Evolutionary conservation across 2,888 invertebrate genomes (phyloP).

Genomic region (Drosophila infuscata): DNA sequence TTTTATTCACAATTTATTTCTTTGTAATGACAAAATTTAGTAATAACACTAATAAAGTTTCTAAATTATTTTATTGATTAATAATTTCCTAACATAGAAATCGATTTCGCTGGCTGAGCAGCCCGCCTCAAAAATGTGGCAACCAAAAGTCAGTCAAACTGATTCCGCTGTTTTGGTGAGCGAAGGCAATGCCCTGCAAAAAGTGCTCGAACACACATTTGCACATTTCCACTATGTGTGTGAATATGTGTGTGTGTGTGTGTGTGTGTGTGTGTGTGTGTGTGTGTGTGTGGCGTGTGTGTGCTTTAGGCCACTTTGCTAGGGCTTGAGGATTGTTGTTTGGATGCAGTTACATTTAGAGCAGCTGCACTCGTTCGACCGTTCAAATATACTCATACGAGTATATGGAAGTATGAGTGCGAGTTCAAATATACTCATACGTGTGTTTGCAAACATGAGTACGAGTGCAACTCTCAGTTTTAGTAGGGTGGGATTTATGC

Average conservation of each 20-base stretch:
- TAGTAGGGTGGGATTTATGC: slow-evolving; percentile 26
- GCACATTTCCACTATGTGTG: neutral
- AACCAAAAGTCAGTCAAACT: slow-evolving; percentile 3
- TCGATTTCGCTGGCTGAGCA: neutral
- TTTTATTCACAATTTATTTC: neutral
- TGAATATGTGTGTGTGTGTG: slow-evolving; percentile 7
- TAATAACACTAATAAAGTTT: neutral
- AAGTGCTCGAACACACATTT: slow-evolving; percentile 34
- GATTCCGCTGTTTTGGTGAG: neutral
- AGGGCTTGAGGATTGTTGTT: slow-evolving; percentile 75
- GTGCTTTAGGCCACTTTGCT: slow-evolving; percentile 67
- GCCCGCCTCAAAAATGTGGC: slow-evolving; percentile 23
- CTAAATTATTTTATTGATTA: neutral
- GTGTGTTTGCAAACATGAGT: slow-evolving; percentile 3
- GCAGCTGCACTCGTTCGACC: slow-evolving; percentile 48
- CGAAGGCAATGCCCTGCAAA: slow-evolving; percentile 60
- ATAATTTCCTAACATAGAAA: neutral
- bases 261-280: slow-evolving; percentile 12
- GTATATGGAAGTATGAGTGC: slow-evolving; percentile 3
- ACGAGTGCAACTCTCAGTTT: slow-evolving; percentile 4
- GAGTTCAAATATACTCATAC: neutral
- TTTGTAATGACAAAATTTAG: neutral
- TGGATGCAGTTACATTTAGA: slow-evolving; percentile 67
- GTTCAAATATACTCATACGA: slow-evolving; percentile 46
- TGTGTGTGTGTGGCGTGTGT: neutral